A percentile compares a stretch with the other conserved stretches of the same genome.
Conservation (phyloP, 2,888 invertebrate species). For the Ischnura elegans region DNA sequence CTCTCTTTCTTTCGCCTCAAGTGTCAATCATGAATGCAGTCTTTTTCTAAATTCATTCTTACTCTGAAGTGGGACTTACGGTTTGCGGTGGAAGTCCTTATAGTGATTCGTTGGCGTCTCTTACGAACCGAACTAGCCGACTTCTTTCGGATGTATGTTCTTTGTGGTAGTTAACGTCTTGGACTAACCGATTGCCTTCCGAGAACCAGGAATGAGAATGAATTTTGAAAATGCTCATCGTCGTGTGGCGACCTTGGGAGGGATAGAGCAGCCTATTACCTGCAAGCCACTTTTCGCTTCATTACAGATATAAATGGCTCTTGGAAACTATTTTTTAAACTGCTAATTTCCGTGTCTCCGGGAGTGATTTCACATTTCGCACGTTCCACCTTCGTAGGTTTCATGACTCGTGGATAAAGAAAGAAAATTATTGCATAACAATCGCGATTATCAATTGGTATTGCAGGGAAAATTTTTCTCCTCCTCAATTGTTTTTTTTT, state of each 20-base stretch:
- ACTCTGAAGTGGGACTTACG: no score
- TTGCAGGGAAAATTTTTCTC: neutral
- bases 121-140: no score
- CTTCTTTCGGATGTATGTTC: no score
- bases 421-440: neutral
- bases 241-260: neutral
- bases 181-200: neutral
- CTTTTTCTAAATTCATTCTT: no score
- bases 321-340: neutral
- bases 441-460: neutral
- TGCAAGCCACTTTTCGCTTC: neutral
- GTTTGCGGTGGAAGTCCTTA: no score
- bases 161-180: neutral
- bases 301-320: neutral
- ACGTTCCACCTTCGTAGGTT: neutral
- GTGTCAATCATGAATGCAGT: no score
- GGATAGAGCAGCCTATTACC: neutral
- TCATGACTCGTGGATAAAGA: neutral
- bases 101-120: no score
- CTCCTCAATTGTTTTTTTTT: neutral
- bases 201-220: neutral
- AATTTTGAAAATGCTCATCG: neutral
- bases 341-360: neutral
- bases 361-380: neutral
- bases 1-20: no score